Conservation (phyloP, 2,113 vertebrate genomes). For the Thunnus thynnus region DNA sequence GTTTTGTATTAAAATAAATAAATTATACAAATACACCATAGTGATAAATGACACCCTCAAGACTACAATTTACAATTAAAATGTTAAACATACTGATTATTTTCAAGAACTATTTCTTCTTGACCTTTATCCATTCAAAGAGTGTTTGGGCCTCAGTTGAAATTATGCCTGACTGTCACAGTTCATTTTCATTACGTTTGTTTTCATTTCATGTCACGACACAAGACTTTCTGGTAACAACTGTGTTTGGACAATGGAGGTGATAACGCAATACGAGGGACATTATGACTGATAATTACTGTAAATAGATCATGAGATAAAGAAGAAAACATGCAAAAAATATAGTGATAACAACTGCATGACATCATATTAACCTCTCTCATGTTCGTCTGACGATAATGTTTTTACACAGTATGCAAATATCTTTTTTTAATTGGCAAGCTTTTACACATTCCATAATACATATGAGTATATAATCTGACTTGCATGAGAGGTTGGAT, state of each 20-base stretch:
- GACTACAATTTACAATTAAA: slow-evolving; percentile 91
- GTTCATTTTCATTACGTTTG: slow-evolving; percentile 1
- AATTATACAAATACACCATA: slow-evolving; percentile 76
- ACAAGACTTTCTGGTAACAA: background rate
- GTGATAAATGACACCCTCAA: slow-evolving; percentile 89
- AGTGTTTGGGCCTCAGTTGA: background rate
- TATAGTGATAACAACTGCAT: background rate
- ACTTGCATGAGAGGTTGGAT: background rate
- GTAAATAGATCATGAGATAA: background rate
- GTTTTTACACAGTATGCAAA: background rate
- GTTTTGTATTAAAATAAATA: slow-evolving; percentile 82
- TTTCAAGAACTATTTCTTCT: slow-evolving; percentile 85
- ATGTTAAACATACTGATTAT: slow-evolving; percentile 90
- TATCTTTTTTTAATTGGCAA: too few species aligned
- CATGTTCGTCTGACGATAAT: background rate
- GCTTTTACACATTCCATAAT: background rate
- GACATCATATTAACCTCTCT: background rate
- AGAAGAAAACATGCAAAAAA: background rate
- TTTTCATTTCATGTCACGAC: background rate
- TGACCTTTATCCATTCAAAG: slow-evolving; percentile 81
- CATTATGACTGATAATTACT: background rate
- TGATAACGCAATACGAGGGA: background rate
- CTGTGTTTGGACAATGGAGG: background rate
- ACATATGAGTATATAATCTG: background rate
- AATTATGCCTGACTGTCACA: background rate